Base-by-base conservation (phyloP, 2,113 vertebrate species). In the Furnarius figulus region DNA sequence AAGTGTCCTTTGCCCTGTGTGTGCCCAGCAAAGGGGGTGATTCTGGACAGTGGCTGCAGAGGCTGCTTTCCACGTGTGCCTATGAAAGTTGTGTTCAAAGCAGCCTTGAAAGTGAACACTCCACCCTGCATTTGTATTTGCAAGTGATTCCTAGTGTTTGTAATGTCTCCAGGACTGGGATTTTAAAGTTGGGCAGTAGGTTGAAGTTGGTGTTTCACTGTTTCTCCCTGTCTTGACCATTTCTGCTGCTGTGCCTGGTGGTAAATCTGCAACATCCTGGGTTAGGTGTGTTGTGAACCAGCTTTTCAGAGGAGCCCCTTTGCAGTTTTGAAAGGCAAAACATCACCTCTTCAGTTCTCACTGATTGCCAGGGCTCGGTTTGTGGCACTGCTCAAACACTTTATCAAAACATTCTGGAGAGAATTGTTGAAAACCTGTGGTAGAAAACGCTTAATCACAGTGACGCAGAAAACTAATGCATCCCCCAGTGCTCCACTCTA, bases 361-460 rank as follows among this genome's bases (percentile, higher is more conserved):
- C n/a, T 59, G 71, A 62, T 37, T 90, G 27, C 68, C 80, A 65
- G 28, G 68, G 23, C 63, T 84, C 2, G 0, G 56, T 77, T 56
- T 59, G 24, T 74, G 55, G 22, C 3, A 0, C 72, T 88, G 40
- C 79, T 85, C n/a, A 66, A 65, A 75, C 52, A 10, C 30, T 5
- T 35, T 35, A 89, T 8, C 47, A 30, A 52, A 86, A 52, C 35
- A 22, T 63, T 73, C 75, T 52, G 81, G 67, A 81, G 33, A 46
- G 46, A 77, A 47, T 83, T 95, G 66, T 82, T 61, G 84, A 85
- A 62, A 79, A 91, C 12, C 50, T 52, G 30, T 61, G 42, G 27
- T 47, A 61, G 92, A 89, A 90, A 91, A 71, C 37, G 42, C 78
- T 88, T 90, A 66, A 90, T 96, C 56, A 73, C 76, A 81, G 61